Base-by-base conservation (phyloP, 2,797 vertebrate genomes). In the Caiman crocodilus region DNA sequence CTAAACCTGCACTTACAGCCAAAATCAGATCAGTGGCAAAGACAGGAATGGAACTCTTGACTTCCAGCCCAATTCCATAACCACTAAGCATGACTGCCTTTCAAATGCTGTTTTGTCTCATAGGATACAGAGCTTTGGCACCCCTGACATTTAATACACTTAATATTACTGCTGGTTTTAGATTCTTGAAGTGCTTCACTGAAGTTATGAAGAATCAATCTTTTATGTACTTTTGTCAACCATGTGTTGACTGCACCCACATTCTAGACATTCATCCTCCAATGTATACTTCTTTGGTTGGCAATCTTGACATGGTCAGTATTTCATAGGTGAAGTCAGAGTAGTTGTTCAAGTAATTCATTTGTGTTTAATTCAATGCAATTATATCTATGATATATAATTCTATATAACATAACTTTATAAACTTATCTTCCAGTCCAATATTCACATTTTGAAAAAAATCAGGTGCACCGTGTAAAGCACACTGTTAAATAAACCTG, bases 341-440 rank as follows among this genome's bases (percentile, higher is more conserved):
- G 12, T 86, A 89, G 94, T 76, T 88, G 77, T 86, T 89, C 20
- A 69, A 63, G 50, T 84, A 8, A 16, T 80, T 89, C 60, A 74
- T 92, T 88, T 82, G 16, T 30, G 64, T 85, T 79, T n/a, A 64
- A 5, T 85, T 85, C 63, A 76, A 58, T 67, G n/a, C 7, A 77
- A 42, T 1, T 3, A 9, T 73, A 50, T 73, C 69, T 50, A 20
- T 50, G 42, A 50, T 50, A 50, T 50, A 50, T 50, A 50, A 50
- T 50, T 50, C 42, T 50, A 50, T 50, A 50, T 10, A 50, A 50
- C 42, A 10, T 50, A 50, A 50, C 9, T 50, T 50, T 50, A 50
- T 10, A 50, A 50, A 50, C 30, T 15, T 63, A 11, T 89, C 82
- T 26, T 56, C 83, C 21, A 76, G 26, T 89, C 18, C 32, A 84